These are phyloP conservation scores for Melanotaenia pygmaea DNA, from an alignment of 2,797 vertebrate species.

Conservation along the genomic window DNA sequence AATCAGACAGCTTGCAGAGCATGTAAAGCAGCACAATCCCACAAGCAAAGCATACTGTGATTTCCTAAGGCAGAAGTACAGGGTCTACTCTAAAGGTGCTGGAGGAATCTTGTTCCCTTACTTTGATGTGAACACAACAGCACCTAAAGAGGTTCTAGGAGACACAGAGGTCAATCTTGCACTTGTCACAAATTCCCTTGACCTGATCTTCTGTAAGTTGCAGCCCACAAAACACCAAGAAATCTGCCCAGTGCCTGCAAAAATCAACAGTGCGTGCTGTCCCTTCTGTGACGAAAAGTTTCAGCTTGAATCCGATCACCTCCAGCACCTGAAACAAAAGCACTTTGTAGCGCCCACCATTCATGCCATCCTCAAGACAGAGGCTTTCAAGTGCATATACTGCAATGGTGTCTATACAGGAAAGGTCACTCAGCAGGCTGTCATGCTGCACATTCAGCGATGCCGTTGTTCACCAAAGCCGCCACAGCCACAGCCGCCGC, in stretches of 20 bases:
- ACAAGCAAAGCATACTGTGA: slow-evolving; percentile 87
- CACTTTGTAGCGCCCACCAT: slow-evolving; percentile 96
- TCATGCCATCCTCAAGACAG: slow-evolving; percentile 93
- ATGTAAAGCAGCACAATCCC: slow-evolving; percentile 89
- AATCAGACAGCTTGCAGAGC: slow-evolving; percentile 89
- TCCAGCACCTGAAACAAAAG: slow-evolving; percentile 91
- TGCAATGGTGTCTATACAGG: slow-evolving; percentile 97
- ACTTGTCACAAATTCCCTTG: slow-evolving; percentile 87
- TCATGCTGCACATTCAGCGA: slow-evolving; percentile 92
- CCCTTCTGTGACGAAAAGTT: slow-evolving; percentile 92
- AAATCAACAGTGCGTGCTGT: slow-evolving; percentile 81
- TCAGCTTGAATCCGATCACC: slow-evolving; percentile 82
- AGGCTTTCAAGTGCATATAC: slow-evolving; percentile 97
- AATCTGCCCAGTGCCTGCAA: slow-evolving; percentile 70
- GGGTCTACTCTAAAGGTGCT: slow-evolving; percentile 85
- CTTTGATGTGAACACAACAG: slow-evolving; percentile 89
- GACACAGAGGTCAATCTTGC: slow-evolving; percentile 91
- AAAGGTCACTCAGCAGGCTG: slow-evolving; percentile 93
- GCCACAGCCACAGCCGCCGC: slow-evolving; percentile 43
- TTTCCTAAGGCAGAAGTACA: slow-evolving; percentile 90
- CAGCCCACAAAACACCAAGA: slow-evolving; percentile 79
- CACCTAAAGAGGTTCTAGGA: slow-evolving; percentile 89
- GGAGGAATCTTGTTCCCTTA: slow-evolving; percentile 91
- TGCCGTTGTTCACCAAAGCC: slow-evolving; percentile 90
- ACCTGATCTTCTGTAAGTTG: slow-evolving; percentile 91